These are phyloP conservation scores for Glaucomys volans DNA, from an alignment of 2,113 vertebrate species.

Conservation along the genomic window DNA sequence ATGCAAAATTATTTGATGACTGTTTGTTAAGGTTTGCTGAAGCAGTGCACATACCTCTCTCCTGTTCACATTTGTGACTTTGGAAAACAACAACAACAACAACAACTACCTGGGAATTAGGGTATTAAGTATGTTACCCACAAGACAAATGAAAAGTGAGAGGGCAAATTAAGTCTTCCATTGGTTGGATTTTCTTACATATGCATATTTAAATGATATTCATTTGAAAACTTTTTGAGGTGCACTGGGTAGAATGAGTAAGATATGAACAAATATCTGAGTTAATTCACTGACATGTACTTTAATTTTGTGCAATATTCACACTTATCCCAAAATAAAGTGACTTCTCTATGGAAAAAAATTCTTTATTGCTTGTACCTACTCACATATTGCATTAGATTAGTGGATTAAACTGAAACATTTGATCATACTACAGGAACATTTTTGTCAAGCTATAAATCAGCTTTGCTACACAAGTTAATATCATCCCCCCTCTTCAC, in stretches of 20 bases:
- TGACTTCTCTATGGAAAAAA: constrained; percentile 62
- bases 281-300: background rate
- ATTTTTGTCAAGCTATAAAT: constrained; percentile 66
- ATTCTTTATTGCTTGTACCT: constrained; percentile 47
- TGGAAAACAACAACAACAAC: background rate
- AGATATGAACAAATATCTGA: background rate
- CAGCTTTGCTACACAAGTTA: constrained; percentile 61
- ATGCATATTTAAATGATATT: background rate
- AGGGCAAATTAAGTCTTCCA: background rate
- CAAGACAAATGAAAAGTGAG: background rate
- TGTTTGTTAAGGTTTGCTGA: background rate
- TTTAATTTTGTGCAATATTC: constrained; percentile 61
- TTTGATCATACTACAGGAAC: constrained; percentile 75
- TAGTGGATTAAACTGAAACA: constrained; percentile 77
- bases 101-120: background rate
- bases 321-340: constrained; percentile 69
- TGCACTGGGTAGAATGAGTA: background rate
- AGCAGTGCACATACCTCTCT: background rate
- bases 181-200: background rate
- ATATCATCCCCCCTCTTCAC: constrained; percentile 37
- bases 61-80: background rate
- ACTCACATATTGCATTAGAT: constrained; percentile 74
- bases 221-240: background rate
- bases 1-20: background rate
- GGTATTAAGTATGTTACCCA: background rate